A percentile compares a stretch with the other conserved stretches of the same genome.
Conservation (phyloP, 2,888 invertebrate species). For the Esperia sulphurella region DNA sequence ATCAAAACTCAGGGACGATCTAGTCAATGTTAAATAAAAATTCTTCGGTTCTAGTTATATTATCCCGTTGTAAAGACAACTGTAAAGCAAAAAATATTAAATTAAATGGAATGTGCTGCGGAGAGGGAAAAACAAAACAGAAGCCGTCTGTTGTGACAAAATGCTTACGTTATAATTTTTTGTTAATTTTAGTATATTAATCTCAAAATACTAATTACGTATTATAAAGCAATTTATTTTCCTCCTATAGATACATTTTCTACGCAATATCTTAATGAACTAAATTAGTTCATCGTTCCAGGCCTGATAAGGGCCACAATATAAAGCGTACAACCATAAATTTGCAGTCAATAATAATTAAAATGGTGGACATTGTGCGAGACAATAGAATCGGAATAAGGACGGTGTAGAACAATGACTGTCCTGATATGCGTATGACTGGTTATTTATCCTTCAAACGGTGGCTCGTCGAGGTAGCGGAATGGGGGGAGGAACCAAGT, state of each 20-base stretch:
- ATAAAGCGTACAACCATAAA: conserved; percentile 49
- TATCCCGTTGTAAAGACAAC: background rate
- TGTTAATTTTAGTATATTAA: too few relatives aligned
- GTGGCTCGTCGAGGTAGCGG: conserved; percentile 48
- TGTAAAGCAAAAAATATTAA: background rate
- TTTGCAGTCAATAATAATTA: conserved; percentile 63
- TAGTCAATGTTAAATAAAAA: background rate
- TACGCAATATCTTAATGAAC: background rate
- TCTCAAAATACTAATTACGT: too few relatives aligned
- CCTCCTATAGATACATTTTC: too few relatives aligned
- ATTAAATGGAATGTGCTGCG: too few relatives aligned
- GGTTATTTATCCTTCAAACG: conserved; percentile 47
- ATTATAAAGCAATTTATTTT: too few relatives aligned
- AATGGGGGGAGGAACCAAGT: conserved; percentile 59
- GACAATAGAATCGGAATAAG: conserved; percentile 71
- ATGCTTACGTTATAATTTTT: too few relatives aligned
- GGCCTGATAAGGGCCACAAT: conserved; percentile 54
- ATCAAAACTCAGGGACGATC: background rate
- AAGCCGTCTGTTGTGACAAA: too few relatives aligned
- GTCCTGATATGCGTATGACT: conserved; percentile 52
- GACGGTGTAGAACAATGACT: conserved; percentile 57
- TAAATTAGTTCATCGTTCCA: conserved; percentile 19
- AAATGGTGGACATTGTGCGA: conserved; percentile 41
- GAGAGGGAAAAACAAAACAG: too few relatives aligned
- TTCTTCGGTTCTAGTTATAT: background rate